Base-by-base conservation (phyloP, 2,113 vertebrate species). In the Plectropomus leopardus region DNA sequence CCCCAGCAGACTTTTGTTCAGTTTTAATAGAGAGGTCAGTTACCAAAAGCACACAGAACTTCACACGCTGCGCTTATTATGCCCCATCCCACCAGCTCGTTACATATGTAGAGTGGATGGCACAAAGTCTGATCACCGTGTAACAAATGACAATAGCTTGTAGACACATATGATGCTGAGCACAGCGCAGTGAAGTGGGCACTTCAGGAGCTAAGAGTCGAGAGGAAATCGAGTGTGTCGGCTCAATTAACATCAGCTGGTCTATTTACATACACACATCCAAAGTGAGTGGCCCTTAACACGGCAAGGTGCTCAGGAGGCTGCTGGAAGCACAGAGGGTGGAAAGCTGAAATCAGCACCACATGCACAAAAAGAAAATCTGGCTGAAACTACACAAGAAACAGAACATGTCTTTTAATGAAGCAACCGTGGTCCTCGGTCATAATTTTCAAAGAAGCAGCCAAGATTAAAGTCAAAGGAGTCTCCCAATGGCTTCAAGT, bases 381-480 rank as follows among this genome's bases (percentile, higher is more conserved):
- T 95, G 95, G 93, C 94, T 94, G 93, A 92, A 95, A 95, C 93
- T 95, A 95, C 94, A 95, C 92, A 95, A 95, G 93, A 95, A 95
- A 91, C 88, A 88, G 92, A 95, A 92, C 94, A 95, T 94, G 92
- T 95, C 94, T 96, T 95, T 95, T 96, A 96, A 96, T 96, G 95
- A 96, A 96, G 94, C 94, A 91, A 92, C 94, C 93, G 87, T 95
- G 93, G 95, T 95, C 93, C 94, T 95, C 91, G 91, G 93, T 93
- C 94, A 90, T 96, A 94, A 95, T 95, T 96, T 95, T 96, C 95
- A 96, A 96, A 95, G 95, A 93, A 94, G 78, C 80, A 90, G 88
- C 89, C 89, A 94, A 96, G 95, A 96, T 96, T 96, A 95, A 96
- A 96, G 95, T 96, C 95, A 96, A 95, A 95, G 95, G 93, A 95